phyloP scores from a whole-genome alignment of 2,888 invertebrate genomes.

The Anthoptus insignis region DNA sequence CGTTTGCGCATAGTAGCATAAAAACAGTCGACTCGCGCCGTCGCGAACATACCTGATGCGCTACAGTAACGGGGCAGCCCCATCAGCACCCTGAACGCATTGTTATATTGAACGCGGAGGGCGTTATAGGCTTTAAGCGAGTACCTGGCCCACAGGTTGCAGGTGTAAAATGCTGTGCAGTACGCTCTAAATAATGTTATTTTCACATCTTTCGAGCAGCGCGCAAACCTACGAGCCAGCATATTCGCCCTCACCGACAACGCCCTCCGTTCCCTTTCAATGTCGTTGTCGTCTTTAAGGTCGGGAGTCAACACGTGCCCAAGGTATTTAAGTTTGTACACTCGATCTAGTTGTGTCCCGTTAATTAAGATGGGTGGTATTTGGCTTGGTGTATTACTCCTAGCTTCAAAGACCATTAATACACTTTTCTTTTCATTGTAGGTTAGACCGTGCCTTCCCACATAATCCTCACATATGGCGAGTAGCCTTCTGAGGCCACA shows the following conservation, averaged over 20 bases:
- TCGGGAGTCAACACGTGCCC: not conserved
- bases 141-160: too few species aligned
- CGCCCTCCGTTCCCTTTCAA: too few species aligned
- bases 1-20: too few species aligned
- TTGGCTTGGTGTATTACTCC: not conserved
- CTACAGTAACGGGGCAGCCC: too few species aligned
- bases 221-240: too few species aligned
- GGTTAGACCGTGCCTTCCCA: constrained; percentile 2
- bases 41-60: too few species aligned
- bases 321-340: not conserved
- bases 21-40: too few species aligned
- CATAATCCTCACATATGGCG: constrained; percentile 1
- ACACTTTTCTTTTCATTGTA: not conserved
- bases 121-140: too few species aligned
- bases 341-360: not conserved
- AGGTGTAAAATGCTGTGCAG: too few species aligned
- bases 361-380: not conserved
- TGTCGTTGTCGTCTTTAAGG: not conserved
- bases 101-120: too few species aligned
- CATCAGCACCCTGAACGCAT: too few species aligned
- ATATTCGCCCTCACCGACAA: too few species aligned
- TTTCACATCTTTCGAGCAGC: not conserved
- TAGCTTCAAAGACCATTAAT: not conserved
- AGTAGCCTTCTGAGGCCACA: not conserved
- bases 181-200: not conserved